A percentile compares a stretch with the other conserved stretches of the same genome.
phyloP scores from a whole-genome alignment of 2,113 vertebrate genomes.

The Nettapus auritus region DNA sequence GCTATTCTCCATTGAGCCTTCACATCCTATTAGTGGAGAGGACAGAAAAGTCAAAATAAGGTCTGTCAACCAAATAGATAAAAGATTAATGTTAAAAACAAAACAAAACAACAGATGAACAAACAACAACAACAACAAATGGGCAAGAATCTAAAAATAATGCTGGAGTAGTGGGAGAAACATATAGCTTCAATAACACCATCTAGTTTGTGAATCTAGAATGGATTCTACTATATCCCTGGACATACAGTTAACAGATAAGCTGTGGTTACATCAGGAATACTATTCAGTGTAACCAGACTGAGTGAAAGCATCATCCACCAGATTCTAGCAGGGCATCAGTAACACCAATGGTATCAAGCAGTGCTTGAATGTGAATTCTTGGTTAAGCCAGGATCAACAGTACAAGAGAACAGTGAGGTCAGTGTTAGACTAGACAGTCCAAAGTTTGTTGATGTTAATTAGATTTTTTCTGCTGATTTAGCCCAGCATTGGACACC shows the following conservation, averaged over 20 bases:
- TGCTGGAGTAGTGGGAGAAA: neutral
- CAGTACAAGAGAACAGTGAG: neutral
- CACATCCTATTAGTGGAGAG: neutral
- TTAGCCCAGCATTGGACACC: neutral
- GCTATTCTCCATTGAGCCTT: neutral
- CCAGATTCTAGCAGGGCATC: neutral
- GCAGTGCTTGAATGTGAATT: neutral
- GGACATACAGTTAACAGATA: neutral
- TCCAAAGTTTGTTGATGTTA: neutral
- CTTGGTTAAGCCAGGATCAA: neutral
- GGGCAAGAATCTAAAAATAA: neutral
- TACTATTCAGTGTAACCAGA: neutral
- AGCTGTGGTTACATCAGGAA: neutral
- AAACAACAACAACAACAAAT: neutral
- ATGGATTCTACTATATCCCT: neutral
- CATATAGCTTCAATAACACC: rapidly evolving
- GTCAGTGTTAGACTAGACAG: neutral
- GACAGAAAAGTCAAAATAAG: neutral
- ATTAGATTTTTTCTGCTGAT: neutral
- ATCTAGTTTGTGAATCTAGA: neutral
- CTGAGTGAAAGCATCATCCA: neutral
- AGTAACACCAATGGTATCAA: neutral
- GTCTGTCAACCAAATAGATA: neutral
- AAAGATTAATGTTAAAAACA: neutral
- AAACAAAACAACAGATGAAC: too few relatives aligned